phyloP scores from a whole-genome alignment of 1,140 invertebrate genomes.

The Saccostrea glomerata region DNA sequence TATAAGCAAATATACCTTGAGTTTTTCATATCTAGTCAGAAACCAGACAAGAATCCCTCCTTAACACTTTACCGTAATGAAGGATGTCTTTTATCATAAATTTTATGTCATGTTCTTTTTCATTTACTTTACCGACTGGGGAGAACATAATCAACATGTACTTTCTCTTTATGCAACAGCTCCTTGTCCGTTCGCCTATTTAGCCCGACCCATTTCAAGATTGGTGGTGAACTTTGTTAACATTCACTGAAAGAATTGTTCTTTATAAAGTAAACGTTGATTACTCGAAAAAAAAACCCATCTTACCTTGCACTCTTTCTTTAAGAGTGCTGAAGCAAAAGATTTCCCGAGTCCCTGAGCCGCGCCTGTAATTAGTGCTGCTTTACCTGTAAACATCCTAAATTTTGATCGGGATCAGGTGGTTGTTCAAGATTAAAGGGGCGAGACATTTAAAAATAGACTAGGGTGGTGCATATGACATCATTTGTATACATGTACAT shows the following conservation, averaged over 20 bases:
- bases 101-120: too few relatives aligned
- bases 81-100: too few relatives aligned
- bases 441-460: too few relatives aligned
- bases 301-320: slow-evolving; percentile 85
- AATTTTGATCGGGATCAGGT: slow-evolving; percentile 2
- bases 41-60: too few relatives aligned
- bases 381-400: slow-evolving; percentile 81
- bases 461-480: too few relatives aligned
- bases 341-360: slow-evolving; percentile 86
- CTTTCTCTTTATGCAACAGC: too few relatives aligned
- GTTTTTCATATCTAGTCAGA: too few relatives aligned
- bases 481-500: too few relatives aligned
- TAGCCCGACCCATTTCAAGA: background rate
- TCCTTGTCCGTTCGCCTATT: background rate
- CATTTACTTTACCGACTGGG: too few relatives aligned
- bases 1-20: too few relatives aligned
- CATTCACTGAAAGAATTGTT: background rate
- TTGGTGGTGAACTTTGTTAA: background rate
- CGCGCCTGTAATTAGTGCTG: slow-evolving; percentile 87
- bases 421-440: background rate
- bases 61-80: too few relatives aligned
- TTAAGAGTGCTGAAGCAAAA: slow-evolving; percentile 85
- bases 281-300: background rate
- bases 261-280: background rate
- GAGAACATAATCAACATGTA: too few relatives aligned